phyloP scores from a whole-genome alignment of 2,888 invertebrate species.

The Clostera curtula region DNA sequence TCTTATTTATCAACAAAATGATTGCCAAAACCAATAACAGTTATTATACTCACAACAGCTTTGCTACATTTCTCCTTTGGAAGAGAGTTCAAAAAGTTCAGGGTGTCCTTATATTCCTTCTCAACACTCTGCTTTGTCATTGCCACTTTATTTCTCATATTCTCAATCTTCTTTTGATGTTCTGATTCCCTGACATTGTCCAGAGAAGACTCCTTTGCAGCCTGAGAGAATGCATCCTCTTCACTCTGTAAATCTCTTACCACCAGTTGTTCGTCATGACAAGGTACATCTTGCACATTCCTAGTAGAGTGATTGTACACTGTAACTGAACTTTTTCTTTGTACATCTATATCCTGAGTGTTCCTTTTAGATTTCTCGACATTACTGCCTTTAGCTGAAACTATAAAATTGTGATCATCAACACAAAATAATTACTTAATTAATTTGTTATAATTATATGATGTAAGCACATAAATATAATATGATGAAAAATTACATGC shows the following conservation, averaged over 20 bases:
- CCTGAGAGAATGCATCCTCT: constrained; percentile 58
- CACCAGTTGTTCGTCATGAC: constrained; percentile 34
- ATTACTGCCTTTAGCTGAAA: constrained; percentile 30
- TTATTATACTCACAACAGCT: constrained; percentile 40
- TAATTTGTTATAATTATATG: too few relatives aligned
- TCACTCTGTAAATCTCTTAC: constrained; percentile 35
- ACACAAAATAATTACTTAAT: not conserved
- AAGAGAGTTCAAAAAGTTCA: constrained; percentile 54
- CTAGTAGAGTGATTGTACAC: constrained; percentile 57
- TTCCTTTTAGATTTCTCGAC: constrained; percentile 27
- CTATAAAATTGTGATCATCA: constrained; percentile 8
- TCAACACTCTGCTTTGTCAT: constrained; percentile 79
- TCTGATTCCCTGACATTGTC: constrained; percentile 24
- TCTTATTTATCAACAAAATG: too few relatives aligned
- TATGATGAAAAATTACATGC: constrained; percentile 2
- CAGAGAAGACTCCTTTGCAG: constrained; percentile 38
- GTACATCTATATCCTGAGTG: constrained; percentile 17
- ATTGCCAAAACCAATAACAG: too few relatives aligned
- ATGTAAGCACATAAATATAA: too few relatives aligned
- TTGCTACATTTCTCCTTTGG: constrained; percentile 42
- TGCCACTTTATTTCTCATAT: constrained; percentile 50
- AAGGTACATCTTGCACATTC: constrained; percentile 37
- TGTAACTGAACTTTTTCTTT: constrained; percentile 41
- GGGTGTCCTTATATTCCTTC: constrained; percentile 61
- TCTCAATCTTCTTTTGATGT: constrained; percentile 35